Evolutionary conservation across 2,888 invertebrate genomes (phyloP).

Genomic region (Aspidiotus destructor): DNA sequence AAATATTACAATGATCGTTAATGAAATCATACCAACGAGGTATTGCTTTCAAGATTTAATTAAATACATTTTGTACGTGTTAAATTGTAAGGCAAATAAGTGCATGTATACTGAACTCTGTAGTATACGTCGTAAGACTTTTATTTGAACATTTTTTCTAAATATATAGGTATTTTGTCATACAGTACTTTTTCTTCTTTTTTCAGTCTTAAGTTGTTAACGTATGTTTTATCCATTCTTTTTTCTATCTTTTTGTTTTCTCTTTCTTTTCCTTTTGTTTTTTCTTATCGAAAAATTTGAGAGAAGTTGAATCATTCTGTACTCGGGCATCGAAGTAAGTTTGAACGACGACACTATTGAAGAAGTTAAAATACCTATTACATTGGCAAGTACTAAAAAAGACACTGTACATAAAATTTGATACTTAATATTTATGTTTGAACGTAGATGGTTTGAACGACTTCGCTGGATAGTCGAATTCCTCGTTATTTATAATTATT

Average conservation of each 20-base stretch:
- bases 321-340: not conserved
- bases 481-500: slow-evolving; percentile 15
- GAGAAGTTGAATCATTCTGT: not conserved
- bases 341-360: not conserved
- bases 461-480: slow-evolving; percentile 14
- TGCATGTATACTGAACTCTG: slow-evolving; percentile 18
- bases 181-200: slow-evolving; percentile 16
- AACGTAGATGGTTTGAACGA: slow-evolving; percentile 8
- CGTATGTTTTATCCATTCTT: not conserved
- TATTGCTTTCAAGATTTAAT: slow-evolving; percentile 17
- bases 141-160: slow-evolving; percentile 19
- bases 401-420: slow-evolving; percentile 29
- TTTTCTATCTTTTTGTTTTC: slow-evolving; percentile 1
- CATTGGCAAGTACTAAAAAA: not conserved
- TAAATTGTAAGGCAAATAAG: slow-evolving; percentile 16
- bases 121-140: slow-evolving; percentile 28
- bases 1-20: not conserved
- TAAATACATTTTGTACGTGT: slow-evolving; percentile 27
- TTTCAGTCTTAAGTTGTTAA: slow-evolving; percentile 22
- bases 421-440: slow-evolving; percentile 29
- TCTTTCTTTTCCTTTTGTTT: not conserved
- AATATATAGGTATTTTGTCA: slow-evolving; percentile 29
- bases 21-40: slow-evolving; percentile 18
- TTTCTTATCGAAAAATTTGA: not conserved
- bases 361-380: not conserved